Percentiles rank a stretch among this genome's conserved stretches.
Conservation (phyloP, 2,888 invertebrate genomes). For the Tinea trinotella region DNA sequence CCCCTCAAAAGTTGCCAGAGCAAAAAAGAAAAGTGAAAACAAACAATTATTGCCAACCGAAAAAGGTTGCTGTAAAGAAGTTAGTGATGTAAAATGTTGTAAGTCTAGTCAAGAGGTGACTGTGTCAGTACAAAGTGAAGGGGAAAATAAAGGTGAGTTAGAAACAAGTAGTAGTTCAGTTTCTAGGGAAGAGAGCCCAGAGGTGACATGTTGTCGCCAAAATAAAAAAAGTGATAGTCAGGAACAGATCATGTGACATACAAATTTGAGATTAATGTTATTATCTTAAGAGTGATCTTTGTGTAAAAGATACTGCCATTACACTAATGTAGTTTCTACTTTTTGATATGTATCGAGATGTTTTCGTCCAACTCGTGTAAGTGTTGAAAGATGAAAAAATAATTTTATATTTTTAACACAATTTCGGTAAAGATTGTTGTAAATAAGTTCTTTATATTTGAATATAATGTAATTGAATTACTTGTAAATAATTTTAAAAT, state of each 20-base stretch:
- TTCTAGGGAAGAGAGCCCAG: conserved; percentile 46
- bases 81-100: conserved; percentile 31
- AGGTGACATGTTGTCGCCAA: conserved; percentile 52
- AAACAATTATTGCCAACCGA: conserved; percentile 44
- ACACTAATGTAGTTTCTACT: too few relatives aligned
- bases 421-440: too few relatives aligned
- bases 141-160: conserved; percentile 20
- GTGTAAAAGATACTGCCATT: too few relatives aligned
- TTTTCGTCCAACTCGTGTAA: too few relatives aligned
- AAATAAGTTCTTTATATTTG: too few relatives aligned
- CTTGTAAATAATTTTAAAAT: too few relatives aligned
- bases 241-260: conserved; percentile 43
- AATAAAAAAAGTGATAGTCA: conserved; percentile 48
- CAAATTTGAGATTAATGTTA: too few relatives aligned
- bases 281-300: too few relatives aligned
- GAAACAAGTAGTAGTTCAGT: conserved; percentile 27
- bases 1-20: conserved; percentile 52
- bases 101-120: conserved; percentile 29
- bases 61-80: conserved; percentile 47
- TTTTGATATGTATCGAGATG: too few relatives aligned
- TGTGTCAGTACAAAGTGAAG: conserved; percentile 26
- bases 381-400: too few relatives aligned
- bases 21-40: conserved; percentile 48
- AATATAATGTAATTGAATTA: too few relatives aligned
- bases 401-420: too few relatives aligned